Percentiles rank a stretch among this genome's conserved stretches.
Conservation (phyloP, 1,140 invertebrate genomes). For the Oryctes rhinoceros region DNA sequence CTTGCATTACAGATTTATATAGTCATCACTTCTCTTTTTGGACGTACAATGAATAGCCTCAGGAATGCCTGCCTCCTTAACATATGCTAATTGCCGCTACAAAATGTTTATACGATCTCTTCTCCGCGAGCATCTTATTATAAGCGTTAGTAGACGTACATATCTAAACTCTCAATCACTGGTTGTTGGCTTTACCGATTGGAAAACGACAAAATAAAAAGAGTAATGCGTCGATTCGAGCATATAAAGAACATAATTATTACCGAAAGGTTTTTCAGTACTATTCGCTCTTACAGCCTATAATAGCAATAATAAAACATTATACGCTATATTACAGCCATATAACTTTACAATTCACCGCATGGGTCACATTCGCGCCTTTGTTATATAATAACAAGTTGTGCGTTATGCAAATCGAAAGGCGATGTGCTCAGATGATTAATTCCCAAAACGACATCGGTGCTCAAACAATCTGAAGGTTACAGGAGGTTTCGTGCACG, state of each 20-base stretch:
- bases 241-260: slow-evolving; percentile 25
- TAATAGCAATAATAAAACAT: not conserved
- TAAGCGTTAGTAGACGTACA: not conserved
- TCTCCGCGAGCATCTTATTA: slow-evolving; percentile 1
- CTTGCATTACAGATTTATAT: too few relatives aligned
- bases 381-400: slow-evolving; percentile 32
- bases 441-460: slow-evolving; percentile 31
- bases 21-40: too few relatives aligned
- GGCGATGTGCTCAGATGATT: slow-evolving; percentile 31
- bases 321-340: slow-evolving; percentile 3
- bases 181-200: not conserved
- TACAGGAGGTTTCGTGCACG: slow-evolving; percentile 3
- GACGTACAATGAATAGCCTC: too few relatives aligned
- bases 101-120: not conserved
- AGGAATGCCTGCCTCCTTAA: too few relatives aligned
- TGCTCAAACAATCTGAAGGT: slow-evolving; percentile 23
- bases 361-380: slow-evolving; percentile 31
- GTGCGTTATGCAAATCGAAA: slow-evolving; percentile 25
- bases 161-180: not conserved
- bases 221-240: not conserved
- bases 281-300: not conserved
- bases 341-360: slow-evolving; percentile 34
- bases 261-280: not conserved
- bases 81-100: too few relatives aligned
- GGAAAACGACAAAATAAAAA: not conserved